Evolutionary conservation across 1,140 invertebrate genomes (phyloP).

Genomic region (Polypedilum pembai): DNA sequence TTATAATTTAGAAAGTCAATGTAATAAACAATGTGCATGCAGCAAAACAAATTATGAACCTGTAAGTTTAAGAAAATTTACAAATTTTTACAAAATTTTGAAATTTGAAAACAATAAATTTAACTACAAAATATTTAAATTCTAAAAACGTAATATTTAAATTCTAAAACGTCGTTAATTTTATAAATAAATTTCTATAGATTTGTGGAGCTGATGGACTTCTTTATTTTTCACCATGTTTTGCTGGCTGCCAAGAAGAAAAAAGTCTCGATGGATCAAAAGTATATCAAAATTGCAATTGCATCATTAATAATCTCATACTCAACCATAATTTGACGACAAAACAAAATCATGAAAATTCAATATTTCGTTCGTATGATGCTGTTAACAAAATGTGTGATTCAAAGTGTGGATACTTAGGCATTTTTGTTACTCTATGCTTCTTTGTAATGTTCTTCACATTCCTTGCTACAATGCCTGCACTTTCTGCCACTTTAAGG

Average conservation of each 20-base stretch:
- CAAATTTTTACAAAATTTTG: too few relatives aligned
- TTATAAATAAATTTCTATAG: not conserved
- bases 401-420: constrained; percentile 55
- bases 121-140: too few relatives aligned
- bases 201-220: constrained; percentile 68
- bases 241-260: constrained; percentile 63
- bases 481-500: constrained; percentile 66
- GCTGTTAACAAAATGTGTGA: constrained; percentile 57
- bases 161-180: not conserved
- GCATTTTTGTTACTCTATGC: constrained; percentile 57
- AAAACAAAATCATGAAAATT: constrained; percentile 35
- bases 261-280: constrained; percentile 39
- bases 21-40: constrained; percentile 60
- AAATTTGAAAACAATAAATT: too few relatives aligned
- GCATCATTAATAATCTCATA: constrained; percentile 37
- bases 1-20: constrained; percentile 44
- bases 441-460: constrained; percentile 68
- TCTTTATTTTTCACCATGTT: constrained; percentile 77
- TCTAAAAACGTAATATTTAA: too few relatives aligned
- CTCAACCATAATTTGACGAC: constrained; percentile 33
- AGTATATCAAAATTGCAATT: constrained; percentile 51
- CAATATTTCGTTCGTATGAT: constrained; percentile 40
- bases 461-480: constrained; percentile 69
- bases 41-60: constrained; percentile 50
- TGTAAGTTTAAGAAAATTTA: constrained; percentile 40